Base-by-base conservation (phyloP, 2,888 invertebrate genomes). In the Arrhopalites spinosus region DNA sequence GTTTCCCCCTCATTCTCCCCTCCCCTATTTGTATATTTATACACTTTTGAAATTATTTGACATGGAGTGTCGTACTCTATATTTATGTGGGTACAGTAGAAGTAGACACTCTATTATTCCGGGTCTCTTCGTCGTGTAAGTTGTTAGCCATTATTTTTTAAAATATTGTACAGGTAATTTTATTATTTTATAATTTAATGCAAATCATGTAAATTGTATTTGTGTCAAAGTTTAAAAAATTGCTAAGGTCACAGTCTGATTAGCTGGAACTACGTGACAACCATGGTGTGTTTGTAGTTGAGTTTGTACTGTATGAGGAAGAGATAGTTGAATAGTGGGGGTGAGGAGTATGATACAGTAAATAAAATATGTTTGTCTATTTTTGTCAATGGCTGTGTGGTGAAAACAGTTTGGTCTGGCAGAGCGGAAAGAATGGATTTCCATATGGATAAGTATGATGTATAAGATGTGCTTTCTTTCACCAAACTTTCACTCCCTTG, bases 311-410 rank as follows among this genome's bases (percentile, higher is more conserved):
- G 53, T 20, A 56, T 20, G 20, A 15, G 45, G 8, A 56, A n/a
- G 7, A 56, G 23, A n/a, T 20, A 56, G 53, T 45, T 15, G 47
- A 1, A 47, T 2, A 47, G n/a, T 47, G 47, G 13, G 53, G 8
- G 53, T n/a, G 5, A 8, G n/a, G n/a, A 20, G 59, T 25, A 3
- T 59, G 25, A 13, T 59, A 25, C 8, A 27, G 23, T 23, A 11
- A 59, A 59, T 59, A 59, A 59, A 36, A 25, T 59, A 59, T 59
- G 27, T 59, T 59, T 59, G 59, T 59, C 59, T 59, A 59, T 59
- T 59, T n/a, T 59, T 59, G 59, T 59, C 59, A 59, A 59, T 59
- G 59, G 59, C 25, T 59, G 59, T 23, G 59, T 27, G 59, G 59
- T 23, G 59, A 25, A 59, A 59, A 59, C 59, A 59, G 59, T 59